These are phyloP conservation scores for Pantherophis vulpinus DNA, from an alignment of 2,797 vertebrate species.

Conservation along the genomic window DNA sequence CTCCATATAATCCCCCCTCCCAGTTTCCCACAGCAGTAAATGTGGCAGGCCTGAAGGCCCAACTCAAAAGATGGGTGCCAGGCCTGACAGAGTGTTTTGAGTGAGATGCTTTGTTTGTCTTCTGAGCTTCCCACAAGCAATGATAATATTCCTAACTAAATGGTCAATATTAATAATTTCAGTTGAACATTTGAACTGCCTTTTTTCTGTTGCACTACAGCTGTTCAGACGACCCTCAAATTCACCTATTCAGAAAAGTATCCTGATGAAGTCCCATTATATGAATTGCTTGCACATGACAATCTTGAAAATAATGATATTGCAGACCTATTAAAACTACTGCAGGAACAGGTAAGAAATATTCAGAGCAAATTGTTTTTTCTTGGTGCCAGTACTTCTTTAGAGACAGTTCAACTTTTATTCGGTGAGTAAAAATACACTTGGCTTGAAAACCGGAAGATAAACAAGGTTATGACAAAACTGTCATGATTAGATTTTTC, in stretches of 20 bases:
- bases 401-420: not conserved
- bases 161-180: not conserved
- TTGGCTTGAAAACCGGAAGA: not conserved
- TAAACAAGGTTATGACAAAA: not conserved
- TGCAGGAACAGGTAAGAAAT: conserved; percentile 86
- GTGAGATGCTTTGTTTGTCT: not conserved
- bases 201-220: conserved; percentile 68
- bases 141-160: not conserved
- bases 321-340: conserved; percentile 79
- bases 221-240: conserved; percentile 86
- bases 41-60: too few species aligned
- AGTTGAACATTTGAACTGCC: not conserved
- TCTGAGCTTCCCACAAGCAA: not conserved
- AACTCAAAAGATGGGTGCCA: too few species aligned
- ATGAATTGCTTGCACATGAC: conserved; percentile 90
- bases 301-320: conserved; percentile 87
- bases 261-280: conserved; percentile 89
- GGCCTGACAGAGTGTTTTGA: not conserved
- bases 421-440: too few species aligned
- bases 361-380: not conserved
- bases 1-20: too few species aligned
- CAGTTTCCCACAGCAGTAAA: too few species aligned
- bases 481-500: not conserved
- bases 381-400: not conserved
- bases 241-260: conserved; percentile 95